phyloP scores from a whole-genome alignment of 2,888 invertebrate species.

The Torymus texanus region DNA sequence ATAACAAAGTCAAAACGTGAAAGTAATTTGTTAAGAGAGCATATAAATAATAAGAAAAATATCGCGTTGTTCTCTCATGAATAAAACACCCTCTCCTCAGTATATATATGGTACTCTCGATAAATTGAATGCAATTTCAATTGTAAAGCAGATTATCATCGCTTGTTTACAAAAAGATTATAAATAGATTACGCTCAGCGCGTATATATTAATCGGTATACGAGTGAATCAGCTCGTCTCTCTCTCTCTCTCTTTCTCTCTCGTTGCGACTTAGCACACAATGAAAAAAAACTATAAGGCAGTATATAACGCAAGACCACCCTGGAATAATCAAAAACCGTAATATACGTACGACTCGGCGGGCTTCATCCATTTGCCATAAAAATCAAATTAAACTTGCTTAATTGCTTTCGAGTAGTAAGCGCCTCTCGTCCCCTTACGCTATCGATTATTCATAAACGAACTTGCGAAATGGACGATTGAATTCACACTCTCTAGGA shows the following conservation, averaged over 20 bases:
- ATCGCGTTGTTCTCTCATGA: too few species aligned
- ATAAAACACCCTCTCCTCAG: too few species aligned
- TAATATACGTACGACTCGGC: neutral
- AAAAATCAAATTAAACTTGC: neutral
- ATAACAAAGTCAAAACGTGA: too few species aligned
- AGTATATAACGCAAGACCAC: neutral
- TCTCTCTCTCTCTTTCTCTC: neutral
- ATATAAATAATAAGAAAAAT: too few species aligned
- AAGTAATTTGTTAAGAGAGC: too few species aligned
- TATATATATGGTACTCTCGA: too few species aligned
- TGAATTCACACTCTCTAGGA: too few species aligned
- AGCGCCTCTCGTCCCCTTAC: neutral
- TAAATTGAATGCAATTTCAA: too few species aligned
- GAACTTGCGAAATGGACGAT: too few species aligned
- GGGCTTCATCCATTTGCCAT: neutral
- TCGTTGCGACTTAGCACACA: constrained; percentile 8
- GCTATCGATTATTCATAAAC: constrained; percentile 13
- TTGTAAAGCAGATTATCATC: too few species aligned
- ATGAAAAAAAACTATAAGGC: neutral
- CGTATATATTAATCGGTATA: neutral
- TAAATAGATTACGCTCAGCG: too few species aligned
- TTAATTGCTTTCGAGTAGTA: constrained; percentile 15
- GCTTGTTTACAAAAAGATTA: too few species aligned
- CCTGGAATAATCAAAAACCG: neutral
- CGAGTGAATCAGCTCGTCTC: neutral